Base-by-base conservation (phyloP, 2,113 vertebrate species). In the Stegastes partitus region DNA sequence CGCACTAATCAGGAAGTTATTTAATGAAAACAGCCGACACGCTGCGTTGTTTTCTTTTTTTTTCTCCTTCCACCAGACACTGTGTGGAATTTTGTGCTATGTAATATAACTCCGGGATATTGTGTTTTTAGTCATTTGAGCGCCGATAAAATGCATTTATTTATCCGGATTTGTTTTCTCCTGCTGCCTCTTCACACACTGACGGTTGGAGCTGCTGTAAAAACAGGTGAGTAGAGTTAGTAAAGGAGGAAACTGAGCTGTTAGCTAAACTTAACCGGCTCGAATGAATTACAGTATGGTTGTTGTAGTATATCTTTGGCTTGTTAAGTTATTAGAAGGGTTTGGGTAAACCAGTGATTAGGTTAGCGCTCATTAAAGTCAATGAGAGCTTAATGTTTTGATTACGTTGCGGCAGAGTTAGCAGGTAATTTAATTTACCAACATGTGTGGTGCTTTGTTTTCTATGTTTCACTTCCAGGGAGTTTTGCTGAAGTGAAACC, bases 1-100 rank as follows among this genome's bases (percentile, higher is more conserved):
- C 50, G 71, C n/a, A 0, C 21, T 19, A 54, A 53, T 62, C 71
- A 86, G 90, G 92, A 93, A 89, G 82, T 82, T 53, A 56, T 91
- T 85, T 77, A 83, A 90, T 19, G 23, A 15, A 1, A 15, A 44
- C 50, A 42, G 1, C 18, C 0, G 3, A 19, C 45, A 62, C 31
- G 45, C 19, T 14, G 25, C 1, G 9, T 47, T 74, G 66, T 66
- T 68, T 45, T 53, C 31, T 19, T 9, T 23, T 42, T 42, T 42
- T 42, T 42, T 42, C 15, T 14, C 10, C 15, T 14, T 2, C 15
- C 44, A 18, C 3, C 7, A 49, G 2, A 11, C 12, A 42, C 3
- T 42, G 39, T 11, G 4, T 2, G 22, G 5, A 14, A 3, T 3
- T 2, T 5, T 12, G 4, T 0, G 1, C 5, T 2, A 9, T 1